Base-by-base conservation (phyloP, 2,888 invertebrate genomes). In the Netelia melanura region DNA sequence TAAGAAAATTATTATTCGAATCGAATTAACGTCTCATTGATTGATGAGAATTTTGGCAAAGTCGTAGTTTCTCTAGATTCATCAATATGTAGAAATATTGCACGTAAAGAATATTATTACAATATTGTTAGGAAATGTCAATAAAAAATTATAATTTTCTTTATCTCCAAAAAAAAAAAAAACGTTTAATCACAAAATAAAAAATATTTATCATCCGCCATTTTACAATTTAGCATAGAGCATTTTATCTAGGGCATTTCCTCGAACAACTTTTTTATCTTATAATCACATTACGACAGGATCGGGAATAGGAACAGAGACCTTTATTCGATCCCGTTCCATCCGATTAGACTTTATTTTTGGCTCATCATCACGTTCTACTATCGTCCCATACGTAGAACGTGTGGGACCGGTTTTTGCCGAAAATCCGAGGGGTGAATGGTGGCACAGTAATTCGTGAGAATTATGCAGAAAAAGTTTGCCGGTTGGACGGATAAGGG, bases 21-120 rank as follows among this genome's bases (percentile, higher is more conserved):
- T 88, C 84, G 87, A 77, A 89, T 89, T 87, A 89, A 89, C 72
- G 64, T 23, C 23, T n/a, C 44, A 17, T 25, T 58, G 65, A 80
- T 72, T 21, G 68, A 79, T 79, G 21, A 64, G 52, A 38, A 21
- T 56, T 11, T 65, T 75, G 43, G 9, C 56, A n/a, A 58, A 48
- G 17, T 44, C 64, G n/a, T 25, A 11, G 23, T 56, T 68, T 77
- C 9, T 21, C 25, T 17, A 8, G 3, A 14, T 25, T 44, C 38
- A 8, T 21, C 8, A 14, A n/a, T 30, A 30, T 8, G 2, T 38
- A 5, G 0, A 6, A 6, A 38, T 38, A 38, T 38, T 38, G 5
- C 38, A 38, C 38, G 38, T 38, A 38, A 38, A 3, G 38, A 38
- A 38, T 38, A 5, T 38, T 38, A 38, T 38, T 6, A 38, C 6